Conservation (phyloP, 2,888 invertebrate genomes). For the Diarsia mendica region DNA sequence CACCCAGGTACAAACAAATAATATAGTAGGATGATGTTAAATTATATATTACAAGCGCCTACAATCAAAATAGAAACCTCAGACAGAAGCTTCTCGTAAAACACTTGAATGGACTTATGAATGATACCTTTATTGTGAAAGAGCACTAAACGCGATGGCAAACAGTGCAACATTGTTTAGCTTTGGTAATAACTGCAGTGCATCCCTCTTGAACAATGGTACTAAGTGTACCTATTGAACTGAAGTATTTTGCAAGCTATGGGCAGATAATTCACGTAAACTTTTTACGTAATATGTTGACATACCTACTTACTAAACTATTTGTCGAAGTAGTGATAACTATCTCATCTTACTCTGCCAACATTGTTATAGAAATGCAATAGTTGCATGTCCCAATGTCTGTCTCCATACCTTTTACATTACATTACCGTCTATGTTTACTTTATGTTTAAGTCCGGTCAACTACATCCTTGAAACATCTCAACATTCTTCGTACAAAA, state of each 20-base stretch:
- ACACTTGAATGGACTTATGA: conserved; percentile 36
- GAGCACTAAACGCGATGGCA: conserved; percentile 25
- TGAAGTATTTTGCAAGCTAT: conserved; percentile 4
- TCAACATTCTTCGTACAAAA: background rate
- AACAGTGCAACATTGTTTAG: conserved; percentile 50
- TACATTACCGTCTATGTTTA: background rate
- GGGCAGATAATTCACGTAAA: conserved; percentile 2
- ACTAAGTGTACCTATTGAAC: conserved; percentile 13
- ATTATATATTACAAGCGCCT: conserved; percentile 40
- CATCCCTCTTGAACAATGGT: conserved; percentile 21
- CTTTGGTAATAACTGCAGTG: conserved; percentile 29
- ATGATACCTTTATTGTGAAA: conserved; percentile 54
- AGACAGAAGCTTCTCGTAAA: conserved; percentile 43
- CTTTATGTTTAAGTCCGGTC: background rate
- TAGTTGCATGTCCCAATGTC: conserved; percentile 1
- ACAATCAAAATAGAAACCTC: conserved; percentile 45
- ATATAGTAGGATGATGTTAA: conserved; percentile 26
- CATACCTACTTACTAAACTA: conserved; percentile 27
- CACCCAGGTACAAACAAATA: conserved; percentile 17
- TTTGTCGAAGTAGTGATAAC: conserved; percentile 48
- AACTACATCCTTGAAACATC: conserved; percentile 7
- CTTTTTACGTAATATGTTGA: conserved; percentile 15
- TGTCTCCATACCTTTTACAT: background rate
- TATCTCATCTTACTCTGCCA: conserved; percentile 23
- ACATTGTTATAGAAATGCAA: conserved; percentile 41